Conservation (phyloP, 2,113 vertebrate genomes). For the Cebidichthys violaceus region DNA sequence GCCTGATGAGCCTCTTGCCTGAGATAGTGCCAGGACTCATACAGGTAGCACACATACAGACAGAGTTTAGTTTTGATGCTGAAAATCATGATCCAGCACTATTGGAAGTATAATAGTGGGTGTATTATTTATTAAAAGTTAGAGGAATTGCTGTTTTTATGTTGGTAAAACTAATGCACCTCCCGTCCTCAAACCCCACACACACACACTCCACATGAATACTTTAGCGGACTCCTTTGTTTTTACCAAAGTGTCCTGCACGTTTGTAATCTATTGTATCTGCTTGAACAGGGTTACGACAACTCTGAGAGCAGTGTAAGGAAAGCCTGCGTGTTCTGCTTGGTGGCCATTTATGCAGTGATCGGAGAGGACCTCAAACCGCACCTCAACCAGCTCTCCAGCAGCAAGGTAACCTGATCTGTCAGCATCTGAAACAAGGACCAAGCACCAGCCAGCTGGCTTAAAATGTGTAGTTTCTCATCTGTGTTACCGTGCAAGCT, state of each 20-base stretch:
- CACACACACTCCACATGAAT: neutral
- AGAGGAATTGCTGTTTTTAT: neutral
- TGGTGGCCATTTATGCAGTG: constrained; percentile 94
- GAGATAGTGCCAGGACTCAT: constrained; percentile 95
- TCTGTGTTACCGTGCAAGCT: neutral
- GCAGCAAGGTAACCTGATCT: constrained; percentile 89
- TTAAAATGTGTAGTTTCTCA: neutral
- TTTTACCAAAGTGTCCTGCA: constrained; percentile 1
- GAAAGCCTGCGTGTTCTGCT: constrained; percentile 97
- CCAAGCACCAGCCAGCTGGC: neutral
- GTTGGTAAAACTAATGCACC: neutral
- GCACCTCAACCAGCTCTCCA: constrained; percentile 94
- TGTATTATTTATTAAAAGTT: neutral
- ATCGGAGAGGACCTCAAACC: constrained; percentile 98
- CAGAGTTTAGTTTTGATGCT: neutral
- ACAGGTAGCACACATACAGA: constrained; percentile 60
- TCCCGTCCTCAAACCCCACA: neutral
- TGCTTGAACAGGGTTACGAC: constrained; percentile 91
- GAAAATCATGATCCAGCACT: neutral
- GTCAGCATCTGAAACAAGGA: neutral
- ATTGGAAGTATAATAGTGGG: neutral
- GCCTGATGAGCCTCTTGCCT: constrained; percentile 89
- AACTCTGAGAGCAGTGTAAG: constrained; percentile 98
- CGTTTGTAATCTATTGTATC: constrained; percentile 38
- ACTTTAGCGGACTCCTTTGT: neutral